These are phyloP conservation scores for Rhinichthys klamathensis DNA, from an alignment of 2,113 vertebrate genomes.

Conservation along the genomic window DNA sequence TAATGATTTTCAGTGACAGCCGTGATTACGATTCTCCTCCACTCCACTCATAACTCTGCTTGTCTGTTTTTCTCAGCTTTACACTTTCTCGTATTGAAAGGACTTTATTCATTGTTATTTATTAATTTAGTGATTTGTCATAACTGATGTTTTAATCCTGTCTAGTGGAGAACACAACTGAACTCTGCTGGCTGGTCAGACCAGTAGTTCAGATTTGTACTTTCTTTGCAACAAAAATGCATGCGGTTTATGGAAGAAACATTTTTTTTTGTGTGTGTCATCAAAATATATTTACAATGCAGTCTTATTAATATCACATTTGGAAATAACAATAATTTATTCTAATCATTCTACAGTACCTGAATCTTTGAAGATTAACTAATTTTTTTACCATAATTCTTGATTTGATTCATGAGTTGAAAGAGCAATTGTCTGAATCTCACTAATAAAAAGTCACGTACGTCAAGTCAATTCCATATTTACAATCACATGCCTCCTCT, in stretches of 20 bases:
- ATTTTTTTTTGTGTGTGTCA: background rate
- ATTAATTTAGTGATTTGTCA: background rate
- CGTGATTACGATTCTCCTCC: background rate
- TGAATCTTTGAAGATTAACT: background rate
- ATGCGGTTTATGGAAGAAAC: background rate
- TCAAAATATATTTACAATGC: background rate
- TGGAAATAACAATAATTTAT: no score
- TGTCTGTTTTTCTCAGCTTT: background rate
- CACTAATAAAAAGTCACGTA: background rate
- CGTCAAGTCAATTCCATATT: background rate
- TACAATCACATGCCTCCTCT: background rate
- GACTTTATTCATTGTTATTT: background rate
- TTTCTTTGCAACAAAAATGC: background rate
- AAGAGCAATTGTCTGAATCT: background rate
- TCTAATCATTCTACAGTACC: background rate
- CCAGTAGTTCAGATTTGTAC: background rate
- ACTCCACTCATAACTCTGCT: background rate
- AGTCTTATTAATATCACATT: background rate
- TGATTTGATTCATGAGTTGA: background rate
- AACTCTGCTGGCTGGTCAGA: background rate
- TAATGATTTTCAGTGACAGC: conserved; percentile 41
- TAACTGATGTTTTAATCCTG: background rate
- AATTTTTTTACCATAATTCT: background rate
- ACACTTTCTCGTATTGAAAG: background rate
- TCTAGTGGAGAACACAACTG: no score